Evolutionary conservation across 2,113 vertebrate species (phyloP).

Genomic region (Dendropsophus ebraccatus): DNA sequence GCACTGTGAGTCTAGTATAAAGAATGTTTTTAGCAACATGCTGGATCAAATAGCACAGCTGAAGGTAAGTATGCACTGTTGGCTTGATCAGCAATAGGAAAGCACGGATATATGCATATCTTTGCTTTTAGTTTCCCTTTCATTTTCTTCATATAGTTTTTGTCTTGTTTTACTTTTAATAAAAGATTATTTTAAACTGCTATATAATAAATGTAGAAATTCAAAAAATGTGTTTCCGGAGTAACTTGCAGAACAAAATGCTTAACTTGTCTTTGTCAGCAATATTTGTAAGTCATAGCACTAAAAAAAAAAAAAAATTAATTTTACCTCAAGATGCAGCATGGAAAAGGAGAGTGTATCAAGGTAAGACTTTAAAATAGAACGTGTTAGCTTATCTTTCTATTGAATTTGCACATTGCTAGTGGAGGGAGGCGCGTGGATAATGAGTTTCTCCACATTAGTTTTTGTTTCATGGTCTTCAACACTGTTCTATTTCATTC

Average conservation of each 20-base stretch:
- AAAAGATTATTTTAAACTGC: neutral
- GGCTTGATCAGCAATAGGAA: no score
- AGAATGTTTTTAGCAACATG: no score
- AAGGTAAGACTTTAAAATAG: constrained; percentile 70
- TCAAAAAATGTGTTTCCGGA: neutral
- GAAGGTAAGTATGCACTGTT: no score
- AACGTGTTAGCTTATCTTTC: constrained; percentile 68
- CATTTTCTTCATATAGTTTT: neutral
- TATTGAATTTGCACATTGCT: constrained; percentile 70
- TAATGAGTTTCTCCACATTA: constrained; percentile 62
- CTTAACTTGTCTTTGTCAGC: neutral
- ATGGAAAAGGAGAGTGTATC: constrained; percentile 68
- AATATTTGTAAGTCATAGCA: constrained; percentile 55
- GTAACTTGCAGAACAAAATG: neutral
- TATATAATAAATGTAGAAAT: neutral
- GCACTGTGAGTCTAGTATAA: no score
- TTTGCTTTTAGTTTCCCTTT: neutral
- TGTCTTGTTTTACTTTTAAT: neutral
- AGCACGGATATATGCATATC: neutral
- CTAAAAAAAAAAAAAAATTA: constrained; percentile 70
- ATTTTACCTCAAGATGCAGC: constrained; percentile 72
- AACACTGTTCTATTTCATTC: constrained; percentile 56
- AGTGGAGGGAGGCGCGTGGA: constrained; percentile 50
- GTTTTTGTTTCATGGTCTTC: constrained; percentile 58
- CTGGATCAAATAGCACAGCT: no score